These are phyloP conservation scores for Disparrhopalites patrizii DNA, from an alignment of 2,888 invertebrate species.

Conservation along the genomic window DNA sequence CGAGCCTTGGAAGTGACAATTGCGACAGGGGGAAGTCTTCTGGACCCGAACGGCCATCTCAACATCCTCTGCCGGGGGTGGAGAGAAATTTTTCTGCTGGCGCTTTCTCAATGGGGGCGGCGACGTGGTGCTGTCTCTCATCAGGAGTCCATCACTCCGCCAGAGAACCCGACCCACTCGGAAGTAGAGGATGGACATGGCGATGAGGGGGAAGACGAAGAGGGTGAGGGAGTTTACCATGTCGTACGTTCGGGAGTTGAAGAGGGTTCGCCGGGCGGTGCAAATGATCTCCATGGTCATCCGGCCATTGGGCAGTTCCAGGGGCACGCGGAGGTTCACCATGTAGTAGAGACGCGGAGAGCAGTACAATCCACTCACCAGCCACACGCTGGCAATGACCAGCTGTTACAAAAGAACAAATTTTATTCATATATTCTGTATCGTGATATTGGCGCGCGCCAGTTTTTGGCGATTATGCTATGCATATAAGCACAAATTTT, in stretches of 20 bases:
- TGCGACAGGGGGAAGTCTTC: too few species aligned
- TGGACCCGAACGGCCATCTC: too few species aligned
- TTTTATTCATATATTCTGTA: too few species aligned
- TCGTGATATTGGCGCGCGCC: too few species aligned
- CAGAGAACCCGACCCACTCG: constrained; percentile 79
- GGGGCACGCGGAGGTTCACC: not conserved
- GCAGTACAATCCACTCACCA: constrained; percentile 74
- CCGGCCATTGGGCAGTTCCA: too few species aligned
- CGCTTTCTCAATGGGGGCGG: too few species aligned
- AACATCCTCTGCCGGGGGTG: too few species aligned
- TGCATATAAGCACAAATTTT: too few species aligned
- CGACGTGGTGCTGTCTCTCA: not conserved
- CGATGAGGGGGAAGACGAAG: constrained; percentile 72
- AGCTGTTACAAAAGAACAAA: too few species aligned
- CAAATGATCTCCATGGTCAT: constrained; percentile 69
- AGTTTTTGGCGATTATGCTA: too few species aligned
- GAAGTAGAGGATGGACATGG: constrained; percentile 74
- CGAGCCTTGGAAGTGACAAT: too few species aligned
- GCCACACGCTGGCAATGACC: constrained; percentile 77
- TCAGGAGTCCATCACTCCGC: constrained; percentile 58
- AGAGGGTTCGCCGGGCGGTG: constrained; percentile 69
- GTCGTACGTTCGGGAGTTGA: constrained; percentile 72
- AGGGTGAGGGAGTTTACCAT: constrained; percentile 77
- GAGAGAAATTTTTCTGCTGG: too few species aligned
- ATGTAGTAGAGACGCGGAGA: constrained; percentile 74